Evolutionary conservation across 2,888 invertebrate genomes (phyloP).

Genomic region (Ecliptopera silaceata): DNA sequence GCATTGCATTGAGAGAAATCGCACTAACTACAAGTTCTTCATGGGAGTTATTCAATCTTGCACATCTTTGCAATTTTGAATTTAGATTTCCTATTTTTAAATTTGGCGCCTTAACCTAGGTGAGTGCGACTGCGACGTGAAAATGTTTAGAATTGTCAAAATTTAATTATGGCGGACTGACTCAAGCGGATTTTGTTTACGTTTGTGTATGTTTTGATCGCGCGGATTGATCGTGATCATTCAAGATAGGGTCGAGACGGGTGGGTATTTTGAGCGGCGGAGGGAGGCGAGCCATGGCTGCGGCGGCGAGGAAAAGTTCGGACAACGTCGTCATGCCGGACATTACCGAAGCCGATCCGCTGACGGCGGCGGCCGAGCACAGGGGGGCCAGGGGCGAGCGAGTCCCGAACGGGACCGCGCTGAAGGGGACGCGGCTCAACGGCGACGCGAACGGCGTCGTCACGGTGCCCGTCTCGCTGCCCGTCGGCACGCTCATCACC

Average conservation of each 20-base stretch:
- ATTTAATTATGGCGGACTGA: conserved; percentile 65
- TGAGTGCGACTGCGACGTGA: conserved; percentile 32
- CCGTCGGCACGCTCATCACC: conserved; percentile 91
- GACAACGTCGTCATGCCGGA: conserved; percentile 87
- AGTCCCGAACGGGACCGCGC: conserved; percentile 72
- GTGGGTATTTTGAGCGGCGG: conserved; percentile 50
- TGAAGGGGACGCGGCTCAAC: conserved; percentile 58
- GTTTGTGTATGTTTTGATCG: conserved; percentile 21
- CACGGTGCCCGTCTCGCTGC: conserved; percentile 86
- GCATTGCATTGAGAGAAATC: too few species aligned
- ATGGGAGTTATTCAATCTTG: too few species aligned
- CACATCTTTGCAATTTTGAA: too few species aligned
- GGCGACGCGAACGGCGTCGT: conserved; percentile 73
- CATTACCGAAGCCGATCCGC: conserved; percentile 86
- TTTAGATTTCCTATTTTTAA: conserved; percentile 40
- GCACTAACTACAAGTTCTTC: too few species aligned
- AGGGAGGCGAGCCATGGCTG: conserved; percentile 69
- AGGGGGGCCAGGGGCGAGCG: conserved; percentile 78
- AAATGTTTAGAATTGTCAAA: conserved; percentile 55
- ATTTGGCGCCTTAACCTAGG: conserved; percentile 59
- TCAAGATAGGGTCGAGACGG: conserved; percentile 47
- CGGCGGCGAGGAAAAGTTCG: conserved; percentile 79
- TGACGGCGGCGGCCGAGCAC: conserved; percentile 84
- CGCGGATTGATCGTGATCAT: conserved; percentile 44
- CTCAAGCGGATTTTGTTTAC: conserved; percentile 43